A percentile compares a stretch with the other conserved stretches of the same genome.
phyloP scores from a whole-genome alignment of 2,888 invertebrate species.

The Hemithea aestivaria region DNA sequence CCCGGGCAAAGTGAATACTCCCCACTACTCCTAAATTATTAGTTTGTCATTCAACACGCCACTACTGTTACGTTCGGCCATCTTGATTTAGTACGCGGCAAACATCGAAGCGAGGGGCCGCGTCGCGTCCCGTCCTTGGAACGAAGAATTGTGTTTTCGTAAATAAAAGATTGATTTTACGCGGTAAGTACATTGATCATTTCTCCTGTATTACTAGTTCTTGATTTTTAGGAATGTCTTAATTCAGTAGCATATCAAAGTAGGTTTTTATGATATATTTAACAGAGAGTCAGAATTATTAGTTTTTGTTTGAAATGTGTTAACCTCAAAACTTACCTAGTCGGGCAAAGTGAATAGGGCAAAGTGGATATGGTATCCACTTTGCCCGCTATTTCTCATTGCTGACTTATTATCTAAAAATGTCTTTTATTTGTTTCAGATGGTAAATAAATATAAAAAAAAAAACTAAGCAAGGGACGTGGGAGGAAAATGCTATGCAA shows the following conservation, averaged over 20 bases:
- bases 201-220: constrained; percentile 8
- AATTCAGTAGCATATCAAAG: constrained; percentile 12
- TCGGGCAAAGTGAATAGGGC: constrained; percentile 11
- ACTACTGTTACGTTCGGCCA: constrained; percentile 14
- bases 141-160: constrained; percentile 15
- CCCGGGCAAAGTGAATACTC: constrained; percentile 3
- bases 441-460: constrained; percentile 17
- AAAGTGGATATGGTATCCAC: constrained; percentile 21
- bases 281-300: constrained; percentile 12
- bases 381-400: constrained; percentile 21
- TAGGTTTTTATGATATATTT: constrained; percentile 7
- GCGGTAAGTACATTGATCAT: constrained; percentile 10
- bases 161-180: constrained; percentile 21
- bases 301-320: constrained; percentile 6
- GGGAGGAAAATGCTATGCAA: constrained; percentile 20
- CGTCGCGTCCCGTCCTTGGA: constrained; percentile 14
- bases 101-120: constrained; percentile 11
- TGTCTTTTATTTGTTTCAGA: constrained; percentile 14
- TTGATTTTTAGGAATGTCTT: constrained; percentile 11
- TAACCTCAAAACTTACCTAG: constrained; percentile 8
- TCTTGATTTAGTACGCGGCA: constrained; percentile 17
- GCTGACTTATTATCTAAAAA: constrained; percentile 11
- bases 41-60: constrained; percentile 6
- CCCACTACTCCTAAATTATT: constrained; percentile 3
- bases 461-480: constrained; percentile 20